phyloP scores from a whole-genome alignment of 2,113 vertebrate species.

The Acanthochromis polyacanthus region DNA sequence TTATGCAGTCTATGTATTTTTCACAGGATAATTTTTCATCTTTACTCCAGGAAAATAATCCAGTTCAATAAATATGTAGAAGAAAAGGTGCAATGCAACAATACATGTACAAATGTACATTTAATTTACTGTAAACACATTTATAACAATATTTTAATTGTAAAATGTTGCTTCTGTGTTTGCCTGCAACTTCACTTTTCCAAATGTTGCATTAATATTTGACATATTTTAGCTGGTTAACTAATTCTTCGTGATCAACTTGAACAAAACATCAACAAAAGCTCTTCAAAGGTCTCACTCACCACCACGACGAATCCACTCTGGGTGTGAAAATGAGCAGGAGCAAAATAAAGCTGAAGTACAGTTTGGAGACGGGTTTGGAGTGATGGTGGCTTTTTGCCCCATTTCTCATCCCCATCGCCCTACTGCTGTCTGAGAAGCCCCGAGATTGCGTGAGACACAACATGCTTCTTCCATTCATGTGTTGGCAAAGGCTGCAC shows the following conservation, averaged over 20 bases:
- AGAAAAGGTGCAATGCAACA: not conserved
- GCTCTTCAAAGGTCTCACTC: conserved; percentile 63
- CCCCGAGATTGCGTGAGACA: conserved; percentile 73
- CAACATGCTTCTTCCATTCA: conserved; percentile 70
- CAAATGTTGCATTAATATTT: not conserved
- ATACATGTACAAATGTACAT: not conserved
- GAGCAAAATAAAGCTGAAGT: conserved; percentile 84
- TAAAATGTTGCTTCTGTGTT: no score
- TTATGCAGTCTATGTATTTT: no score
- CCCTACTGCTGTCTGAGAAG: conserved; percentile 66
- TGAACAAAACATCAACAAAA: not conserved
- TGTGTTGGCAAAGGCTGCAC: conserved; percentile 61
- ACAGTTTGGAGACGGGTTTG: conserved; percentile 78
- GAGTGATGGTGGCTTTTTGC: conserved; percentile 68
- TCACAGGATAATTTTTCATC: no score
- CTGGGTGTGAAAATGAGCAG: conserved; percentile 92
- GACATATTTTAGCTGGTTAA: not conserved
- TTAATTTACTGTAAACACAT: no score
- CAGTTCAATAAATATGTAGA: not conserved
- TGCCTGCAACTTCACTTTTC: not conserved
- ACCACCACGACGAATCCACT: conserved; percentile 96
- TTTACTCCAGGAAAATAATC: not conserved
- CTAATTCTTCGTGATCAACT: not conserved
- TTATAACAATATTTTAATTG: no score
- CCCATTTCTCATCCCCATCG: conserved; percentile 77